Evolutionary conservation across 2,113 vertebrate genomes (phyloP).

Genomic region (Cryptomyrus ogoouensis): DNA sequence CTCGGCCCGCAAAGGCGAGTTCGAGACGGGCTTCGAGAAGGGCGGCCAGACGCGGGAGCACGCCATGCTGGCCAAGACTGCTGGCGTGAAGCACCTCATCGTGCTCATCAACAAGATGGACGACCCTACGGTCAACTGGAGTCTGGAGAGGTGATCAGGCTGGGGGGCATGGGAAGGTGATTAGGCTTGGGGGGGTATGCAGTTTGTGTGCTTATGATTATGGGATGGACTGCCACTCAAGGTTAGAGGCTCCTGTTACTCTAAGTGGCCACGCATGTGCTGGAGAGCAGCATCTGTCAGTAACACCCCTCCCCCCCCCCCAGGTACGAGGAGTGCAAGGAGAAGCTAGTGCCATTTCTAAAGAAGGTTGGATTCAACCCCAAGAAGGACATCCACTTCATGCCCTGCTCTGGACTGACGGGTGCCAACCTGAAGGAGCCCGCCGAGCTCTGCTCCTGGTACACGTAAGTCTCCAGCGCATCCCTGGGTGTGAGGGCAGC

Average conservation of each 20-base stretch:
- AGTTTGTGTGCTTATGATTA: not conserved
- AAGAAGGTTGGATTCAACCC: constrained; percentile 90
- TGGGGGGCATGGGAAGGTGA: not conserved
- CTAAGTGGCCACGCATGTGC: not conserved
- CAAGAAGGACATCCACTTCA: constrained; percentile 87
- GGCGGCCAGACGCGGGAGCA: constrained; percentile 86
- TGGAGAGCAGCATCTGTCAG: not conserved
- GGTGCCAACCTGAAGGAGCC: constrained; percentile 84
- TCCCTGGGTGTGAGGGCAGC: not conserved
- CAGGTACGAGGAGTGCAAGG: constrained; percentile 86
- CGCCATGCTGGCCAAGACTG: constrained; percentile 86
- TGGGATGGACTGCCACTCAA: not conserved
- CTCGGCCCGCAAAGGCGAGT: constrained; percentile 84
- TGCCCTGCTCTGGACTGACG: constrained; percentile 84
- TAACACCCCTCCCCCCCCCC: not conserved
- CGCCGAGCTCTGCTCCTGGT: constrained; percentile 76
- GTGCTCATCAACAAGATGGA: constrained; percentile 91
- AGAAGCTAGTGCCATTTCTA: constrained; percentile 85
- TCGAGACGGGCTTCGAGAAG: constrained; percentile 88
- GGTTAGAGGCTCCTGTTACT: not conserved
- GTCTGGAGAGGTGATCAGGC: constrained; percentile 72
- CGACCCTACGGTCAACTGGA: constrained; percentile 86
- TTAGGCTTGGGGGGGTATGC: not conserved
- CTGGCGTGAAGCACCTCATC: constrained; percentile 84
- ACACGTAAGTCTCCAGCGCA: constrained; percentile 64